Conservation (phyloP, 1,140 invertebrate species). For the Tetranychus urticae region DNA sequence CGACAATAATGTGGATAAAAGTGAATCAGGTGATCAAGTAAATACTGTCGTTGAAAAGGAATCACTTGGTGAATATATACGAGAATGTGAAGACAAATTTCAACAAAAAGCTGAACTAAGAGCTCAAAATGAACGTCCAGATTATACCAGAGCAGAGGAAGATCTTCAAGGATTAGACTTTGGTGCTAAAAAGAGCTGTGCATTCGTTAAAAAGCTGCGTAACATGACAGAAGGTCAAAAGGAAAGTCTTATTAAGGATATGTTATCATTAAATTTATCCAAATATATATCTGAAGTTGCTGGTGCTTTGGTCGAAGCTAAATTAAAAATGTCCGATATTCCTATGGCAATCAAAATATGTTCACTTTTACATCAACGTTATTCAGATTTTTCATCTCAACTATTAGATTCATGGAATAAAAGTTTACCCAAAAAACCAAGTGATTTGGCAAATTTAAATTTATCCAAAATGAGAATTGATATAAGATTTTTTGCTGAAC, state of each 20-base stretch:
- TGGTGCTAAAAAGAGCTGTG: conserved; percentile 84
- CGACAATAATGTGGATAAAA: too few species aligned
- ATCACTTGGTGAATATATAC: neutral
- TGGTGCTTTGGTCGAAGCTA: conserved; percentile 66
- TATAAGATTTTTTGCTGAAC: conserved; percentile 74
- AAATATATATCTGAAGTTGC: conserved; percentile 90
- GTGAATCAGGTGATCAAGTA: neutral
- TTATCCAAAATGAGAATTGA: conserved; percentile 76
- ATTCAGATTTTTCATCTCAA: conserved; percentile 59
- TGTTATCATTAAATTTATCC: conserved; percentile 62
- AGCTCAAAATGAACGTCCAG: neutral
- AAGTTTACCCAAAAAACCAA: conserved; percentile 29
- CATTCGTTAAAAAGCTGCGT: conserved; percentile 86
- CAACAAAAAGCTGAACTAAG: neutral
- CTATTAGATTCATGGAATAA: conserved; percentile 84
- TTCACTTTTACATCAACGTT: conserved; percentile 62
- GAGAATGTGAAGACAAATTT: neutral
- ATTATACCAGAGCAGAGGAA: neutral
- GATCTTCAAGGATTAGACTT: conserved; percentile 41
- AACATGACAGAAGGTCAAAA: conserved; percentile 65
- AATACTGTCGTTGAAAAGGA: neutral
- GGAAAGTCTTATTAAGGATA: conserved; percentile 63
- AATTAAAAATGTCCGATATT: conserved; percentile 78
- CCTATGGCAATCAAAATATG: conserved; percentile 55
- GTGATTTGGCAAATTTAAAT: conserved; percentile 29